Base-by-base conservation (phyloP, 2,113 vertebrate species). In the Glaucomys volans region DNA sequence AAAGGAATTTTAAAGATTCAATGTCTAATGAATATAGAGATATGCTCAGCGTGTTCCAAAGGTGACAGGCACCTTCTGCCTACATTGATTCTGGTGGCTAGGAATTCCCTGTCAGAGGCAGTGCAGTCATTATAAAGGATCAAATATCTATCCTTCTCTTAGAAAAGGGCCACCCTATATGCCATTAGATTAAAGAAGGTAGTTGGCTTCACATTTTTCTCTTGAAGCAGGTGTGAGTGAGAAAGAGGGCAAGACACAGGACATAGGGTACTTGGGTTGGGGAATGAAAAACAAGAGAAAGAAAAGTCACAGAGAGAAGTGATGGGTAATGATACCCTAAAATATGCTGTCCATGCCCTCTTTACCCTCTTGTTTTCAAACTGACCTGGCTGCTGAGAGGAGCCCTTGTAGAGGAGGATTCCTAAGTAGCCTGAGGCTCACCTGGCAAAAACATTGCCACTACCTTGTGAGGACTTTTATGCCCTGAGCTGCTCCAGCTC, bases 371-470 rank as follows among this genome's bases (percentile, higher is more conserved):
- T 57, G 28, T 81, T 93, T 97, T 92, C 44, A 91, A 92, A 83
- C 74, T 83, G 86, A 97, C 95, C 95, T 95, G 20, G 35, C 32
- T 91, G 24, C 44, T 94, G 40, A 91, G 37, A 71, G 10, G 32
- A 54, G 28, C n/a, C 37, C 12, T 28, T 81, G 1, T 67, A 37
- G 16, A 69, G 47, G n/a, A 94, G 1, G 10, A 30, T 30, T 54
- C 52, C 67, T 80, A 76, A 42, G 40, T 8, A 89, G 42, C 64
- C 69, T 40, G 26, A 90, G 8, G 20, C 52, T 93, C 1, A 1
- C 30, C 72, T 80, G 64, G 26, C n/a, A 94, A 93, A 95, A 90
- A 35, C 62, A 32, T 28, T 76, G 22, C 26, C 4, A 44, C n/a
- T 20, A 66, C 30, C 24, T 35, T 0, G 2, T 17, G 24, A 80